Percentiles rank a stretch among this genome's conserved stretches.
Conservation (phyloP, 2,888 invertebrate species). For the Drosophila prolongata region DNA sequence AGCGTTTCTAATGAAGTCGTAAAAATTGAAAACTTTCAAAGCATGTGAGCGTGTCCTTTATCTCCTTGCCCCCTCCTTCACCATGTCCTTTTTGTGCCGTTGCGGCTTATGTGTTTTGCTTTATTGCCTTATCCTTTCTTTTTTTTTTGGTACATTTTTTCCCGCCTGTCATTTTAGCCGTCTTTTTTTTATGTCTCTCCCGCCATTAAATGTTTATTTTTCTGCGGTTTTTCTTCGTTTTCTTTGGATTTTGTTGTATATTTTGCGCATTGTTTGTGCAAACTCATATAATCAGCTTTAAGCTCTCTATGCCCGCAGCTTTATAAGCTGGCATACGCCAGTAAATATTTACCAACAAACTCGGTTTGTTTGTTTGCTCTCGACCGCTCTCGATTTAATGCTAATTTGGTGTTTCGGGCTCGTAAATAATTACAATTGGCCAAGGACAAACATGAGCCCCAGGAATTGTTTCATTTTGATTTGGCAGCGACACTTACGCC, state of each 20-base stretch:
- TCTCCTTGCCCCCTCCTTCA: conserved; percentile 35
- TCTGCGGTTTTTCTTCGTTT: conserved; percentile 23
- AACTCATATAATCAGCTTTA: conserved; percentile 37
- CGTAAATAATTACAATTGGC: conserved; percentile 31
- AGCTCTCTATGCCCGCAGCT: conserved; percentile 24
- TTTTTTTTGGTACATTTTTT: conserved; percentile 37
- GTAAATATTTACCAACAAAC: conserved; percentile 36
- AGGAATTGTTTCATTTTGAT: conserved; percentile 20
- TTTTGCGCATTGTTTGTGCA: conserved; percentile 27
- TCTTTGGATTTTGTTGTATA: conserved; percentile 10
- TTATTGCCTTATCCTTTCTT: conserved; percentile 25
- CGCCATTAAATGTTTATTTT: conserved; percentile 43
- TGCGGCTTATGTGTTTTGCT: conserved; percentile 41
- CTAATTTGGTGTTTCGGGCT: conserved; percentile 33
- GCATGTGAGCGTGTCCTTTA: conserved; percentile 52
- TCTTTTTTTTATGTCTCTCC: conserved; percentile 16
- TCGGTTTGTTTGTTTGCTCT: conserved; percentile 29
- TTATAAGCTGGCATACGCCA: conserved; percentile 1
- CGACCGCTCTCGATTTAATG: conserved; percentile 27
- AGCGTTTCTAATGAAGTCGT: conserved; percentile 81
- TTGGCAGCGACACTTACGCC: conserved; percentile 1
- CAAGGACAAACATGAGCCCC: background rate
- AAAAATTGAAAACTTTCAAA: conserved; percentile 76
- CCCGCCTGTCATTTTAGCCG: conserved; percentile 11
- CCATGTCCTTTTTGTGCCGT: conserved; percentile 12